phyloP scores from a whole-genome alignment of 2,888 invertebrate species.

The Oscheius onirici region DNA sequence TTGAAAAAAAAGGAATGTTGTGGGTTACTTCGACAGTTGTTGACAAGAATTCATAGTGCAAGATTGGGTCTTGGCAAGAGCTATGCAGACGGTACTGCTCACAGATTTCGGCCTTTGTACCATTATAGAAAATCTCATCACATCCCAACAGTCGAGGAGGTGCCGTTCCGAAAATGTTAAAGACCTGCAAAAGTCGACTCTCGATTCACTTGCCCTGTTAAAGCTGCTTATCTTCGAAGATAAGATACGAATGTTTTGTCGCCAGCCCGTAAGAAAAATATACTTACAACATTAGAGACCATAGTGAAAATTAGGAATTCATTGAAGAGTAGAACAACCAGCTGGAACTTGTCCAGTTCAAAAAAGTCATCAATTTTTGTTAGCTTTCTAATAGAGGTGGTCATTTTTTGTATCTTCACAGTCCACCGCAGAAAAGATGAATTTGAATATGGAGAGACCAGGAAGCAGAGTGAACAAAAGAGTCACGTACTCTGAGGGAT shows the following conservation, averaged over 20 bases:
- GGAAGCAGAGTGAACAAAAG: too few species aligned
- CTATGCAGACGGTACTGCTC: constrained; percentile 37
- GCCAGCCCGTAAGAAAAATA: neutral
- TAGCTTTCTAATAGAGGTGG: constrained; percentile 6
- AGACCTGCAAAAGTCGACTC: constrained; percentile 40
- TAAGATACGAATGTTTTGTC: constrained; percentile 15
- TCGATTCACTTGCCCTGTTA: neutral
- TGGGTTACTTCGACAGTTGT: constrained; percentile 45
- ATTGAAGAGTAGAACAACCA: constrained; percentile 53
- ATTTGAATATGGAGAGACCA: too few species aligned
- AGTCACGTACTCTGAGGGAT: too few species aligned
- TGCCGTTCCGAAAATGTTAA: constrained; percentile 57
- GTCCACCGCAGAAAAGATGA: too few species aligned
- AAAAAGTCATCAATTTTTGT: constrained; percentile 54
- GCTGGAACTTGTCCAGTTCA: constrained; percentile 52
- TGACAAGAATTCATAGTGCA: constrained; percentile 53
- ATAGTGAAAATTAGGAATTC: constrained; percentile 59
- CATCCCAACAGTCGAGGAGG: constrained; percentile 49
- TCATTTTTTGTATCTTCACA: too few species aligned
- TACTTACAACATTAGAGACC: constrained; percentile 53
- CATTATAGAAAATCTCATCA: constrained; percentile 45
- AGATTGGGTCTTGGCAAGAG: constrained; percentile 40
- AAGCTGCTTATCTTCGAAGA: constrained; percentile 8
- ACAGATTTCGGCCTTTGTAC: constrained; percentile 41
- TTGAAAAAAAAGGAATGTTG: neutral